These are phyloP conservation scores for Caenorhabditis panamensis DNA, from an alignment of 2,888 invertebrate genomes.

Conservation along the genomic window DNA sequence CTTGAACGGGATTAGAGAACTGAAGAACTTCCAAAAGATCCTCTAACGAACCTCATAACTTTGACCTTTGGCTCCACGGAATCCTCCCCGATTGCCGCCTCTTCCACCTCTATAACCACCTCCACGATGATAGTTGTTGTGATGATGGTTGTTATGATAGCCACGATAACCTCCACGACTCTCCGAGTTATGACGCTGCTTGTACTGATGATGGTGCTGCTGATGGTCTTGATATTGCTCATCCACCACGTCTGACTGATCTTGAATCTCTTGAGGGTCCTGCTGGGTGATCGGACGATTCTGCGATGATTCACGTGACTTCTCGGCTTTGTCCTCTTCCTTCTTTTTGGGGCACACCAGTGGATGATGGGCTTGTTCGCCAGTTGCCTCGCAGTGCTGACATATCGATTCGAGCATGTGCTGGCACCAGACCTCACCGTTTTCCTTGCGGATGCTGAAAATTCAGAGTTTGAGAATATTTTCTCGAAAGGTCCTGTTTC, in stretches of 20 bases:
- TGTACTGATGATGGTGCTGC: conserved; percentile 7
- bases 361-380: conserved; percentile 41
- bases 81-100: conserved; percentile 21
- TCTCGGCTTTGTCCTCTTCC: conserved; percentile 34
- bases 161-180: conserved; percentile 1
- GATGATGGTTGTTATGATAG: neutral
- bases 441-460: conserved; percentile 50
- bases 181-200: conserved; percentile 38
- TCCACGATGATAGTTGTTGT: neutral
- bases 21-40: neutral
- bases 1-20: neutral
- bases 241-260: neutral
- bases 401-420: conserved; percentile 37
- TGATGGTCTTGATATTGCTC: neutral
- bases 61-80: conserved; percentile 5
- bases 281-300: conserved; percentile 4
- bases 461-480: neutral
- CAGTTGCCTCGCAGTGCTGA: conserved; percentile 37
- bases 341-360: conserved; percentile 54
- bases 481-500: too few relatives aligned
- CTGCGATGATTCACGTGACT: conserved; percentile 20
- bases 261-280: neutral
- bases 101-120: conserved; percentile 10
- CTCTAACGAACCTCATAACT: conserved; percentile 28
- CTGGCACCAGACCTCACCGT: conserved; percentile 55